Percentiles rank a stretch among this genome's conserved stretches.
These are phyloP conservation scores for Sabellastarte sp. DNA, from an alignment of 2,888 invertebrate species.

Conservation along the genomic window DNA sequence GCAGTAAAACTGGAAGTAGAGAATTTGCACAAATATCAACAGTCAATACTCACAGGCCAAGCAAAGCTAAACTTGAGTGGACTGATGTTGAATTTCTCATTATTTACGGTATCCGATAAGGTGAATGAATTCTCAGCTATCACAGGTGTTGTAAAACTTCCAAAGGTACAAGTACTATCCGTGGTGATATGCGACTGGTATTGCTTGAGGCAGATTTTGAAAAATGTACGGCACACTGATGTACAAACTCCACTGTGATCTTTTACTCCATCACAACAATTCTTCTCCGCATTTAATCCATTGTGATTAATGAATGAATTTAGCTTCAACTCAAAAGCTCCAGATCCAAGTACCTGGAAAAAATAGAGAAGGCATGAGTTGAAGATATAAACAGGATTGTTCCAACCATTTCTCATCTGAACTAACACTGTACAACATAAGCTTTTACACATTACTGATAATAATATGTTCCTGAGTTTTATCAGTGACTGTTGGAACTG, in stretches of 20 bases:
- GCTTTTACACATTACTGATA: no score
- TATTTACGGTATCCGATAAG: background rate
- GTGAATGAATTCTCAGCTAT: background rate
- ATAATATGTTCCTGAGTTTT: no score
- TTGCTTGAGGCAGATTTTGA: background rate
- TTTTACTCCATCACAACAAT: background rate
- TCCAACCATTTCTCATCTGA: no score
- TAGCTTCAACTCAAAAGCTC: background rate
- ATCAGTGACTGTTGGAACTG: no score
- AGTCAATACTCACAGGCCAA: conserved; percentile 8
- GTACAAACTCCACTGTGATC: background rate
- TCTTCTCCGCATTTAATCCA: background rate
- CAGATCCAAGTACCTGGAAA: background rate
- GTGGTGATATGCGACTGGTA: background rate
- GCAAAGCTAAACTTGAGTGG: background rate
- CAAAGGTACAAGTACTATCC: background rate
- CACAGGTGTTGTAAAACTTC: background rate
- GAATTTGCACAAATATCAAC: no score
- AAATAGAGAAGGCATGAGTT: no score
- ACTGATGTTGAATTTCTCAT: background rate
- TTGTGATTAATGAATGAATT: background rate
- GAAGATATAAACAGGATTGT: no score
- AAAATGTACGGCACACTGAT: background rate
- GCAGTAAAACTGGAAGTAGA: no score
- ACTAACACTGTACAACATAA: no score